Base-by-base conservation (phyloP, 2,113 vertebrate genomes). In the Oncorhynchus masou region DNA sequence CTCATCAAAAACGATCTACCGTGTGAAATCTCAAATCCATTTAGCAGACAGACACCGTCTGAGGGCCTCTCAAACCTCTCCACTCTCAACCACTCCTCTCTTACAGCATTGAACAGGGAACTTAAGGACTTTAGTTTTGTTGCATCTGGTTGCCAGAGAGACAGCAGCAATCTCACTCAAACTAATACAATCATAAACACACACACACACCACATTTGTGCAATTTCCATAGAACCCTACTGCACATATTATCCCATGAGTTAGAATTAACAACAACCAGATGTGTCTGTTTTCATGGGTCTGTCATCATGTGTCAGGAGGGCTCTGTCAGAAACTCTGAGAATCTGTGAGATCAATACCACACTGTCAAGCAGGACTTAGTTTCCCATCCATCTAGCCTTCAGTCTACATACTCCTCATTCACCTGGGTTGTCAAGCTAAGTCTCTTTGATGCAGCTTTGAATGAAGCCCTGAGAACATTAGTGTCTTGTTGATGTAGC, bases 191-290 rank as follows among this genome's bases (percentile, higher is more conserved):
- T 15, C 3, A 19, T 16, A 54, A 19, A 54, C 51, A 54, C 16
- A 51, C 49, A 51, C 49, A 54, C 3, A 54, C 13, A 19, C 16
- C 51, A 54, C 12, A 89, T 88, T 84, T 73, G 70, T 29, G 66
- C 83, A 75, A 83, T 88, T 84, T 87, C 87, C 87, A 87, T 81
- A 76, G 71, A 24, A 29, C 71, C 73, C n/a, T 4, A 13, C 78
- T 68, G 77, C 83, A 88, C 87, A 84, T 81, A 59, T 64, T 89
- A 89, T 80, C 81, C 85, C 84, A 86, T 81, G 80, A 84, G 81
- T 8, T 54, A n/a, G 74, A 71, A 77, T 71, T 79, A 54, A 79
- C 75, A 78, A 54, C 76, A 68, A 74, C 85, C 88, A 88, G 83
- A 86, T 85, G 85, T 81, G 84, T 79, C 71, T 67, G 65, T 76